Evolutionary conservation across 2,113 vertebrate genomes (phyloP), one percentile per base, ranked within the genome.

Genomic region (Mus musculus): DNA sequence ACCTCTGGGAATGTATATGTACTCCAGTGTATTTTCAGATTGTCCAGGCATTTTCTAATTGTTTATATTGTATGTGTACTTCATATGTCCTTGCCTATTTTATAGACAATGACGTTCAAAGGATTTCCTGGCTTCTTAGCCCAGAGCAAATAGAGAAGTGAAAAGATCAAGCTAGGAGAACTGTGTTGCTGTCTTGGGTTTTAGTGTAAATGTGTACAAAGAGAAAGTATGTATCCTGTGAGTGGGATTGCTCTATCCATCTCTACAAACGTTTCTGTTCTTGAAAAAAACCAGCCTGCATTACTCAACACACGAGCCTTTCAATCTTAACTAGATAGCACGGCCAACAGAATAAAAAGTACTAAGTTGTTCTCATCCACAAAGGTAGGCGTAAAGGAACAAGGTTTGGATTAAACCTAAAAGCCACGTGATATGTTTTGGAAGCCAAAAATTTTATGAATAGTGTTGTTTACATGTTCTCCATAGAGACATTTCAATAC

Each of bases 171-270:
- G 36, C 46, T 94, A 89, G 85, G n/a, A 82, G 88, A 91, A 76
- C 67, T 42, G 7, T 46, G 36, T 61, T 88, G 19, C 77, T 73
- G 52, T 89, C 92, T 80, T 85, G 26, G 88, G 92, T 95, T 92
- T 88, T 20, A 81, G 59, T 69, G 49, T 92, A 65, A 85, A 89
- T 72, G 36, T 81, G 81, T 94, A 77, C 61, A 94, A 94, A 93
- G 75, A 71, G 75, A 71, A 96, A 94, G 78, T 61, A 13, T 94
- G 30, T 88, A 87, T 39, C 75, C 75, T 71, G 56, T 84, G 42
- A 75, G 91, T 89, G 92, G 86, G 96, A 96, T 76, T 96, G 92
- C 69, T 88, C 95, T 94, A 94, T 96, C 93, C 92, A 93, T 96
- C 93, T 96, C 78, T 88, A 69, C 90, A 96, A 96, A 93, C 88